Conservation (phyloP, 23 tunicate genomes). For the Styela plicata region DNA sequence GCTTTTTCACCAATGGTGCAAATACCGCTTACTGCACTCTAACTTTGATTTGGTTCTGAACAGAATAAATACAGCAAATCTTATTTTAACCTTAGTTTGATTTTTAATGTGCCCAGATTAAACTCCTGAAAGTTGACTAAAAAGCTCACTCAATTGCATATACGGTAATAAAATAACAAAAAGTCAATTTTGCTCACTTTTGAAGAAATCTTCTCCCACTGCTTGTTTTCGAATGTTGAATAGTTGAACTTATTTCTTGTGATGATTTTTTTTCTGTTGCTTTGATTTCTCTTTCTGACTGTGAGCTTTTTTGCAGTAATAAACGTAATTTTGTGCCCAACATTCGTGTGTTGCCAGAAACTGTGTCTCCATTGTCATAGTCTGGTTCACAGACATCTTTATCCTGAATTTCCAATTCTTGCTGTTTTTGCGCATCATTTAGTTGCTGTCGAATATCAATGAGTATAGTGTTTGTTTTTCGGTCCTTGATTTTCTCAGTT, state of each 20-base stretch:
- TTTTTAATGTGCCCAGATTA: too few species aligned
- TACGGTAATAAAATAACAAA: background rate
- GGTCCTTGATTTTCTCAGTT: background rate
- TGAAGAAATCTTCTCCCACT: constrained; percentile 5
- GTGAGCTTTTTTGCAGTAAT: constrained; percentile 52
- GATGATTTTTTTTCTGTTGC: background rate
- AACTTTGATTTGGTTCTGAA: too few species aligned
- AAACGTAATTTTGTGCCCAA: constrained; percentile 52
- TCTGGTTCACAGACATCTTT: background rate
- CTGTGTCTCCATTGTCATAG: background rate
- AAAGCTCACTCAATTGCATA: too few species aligned
- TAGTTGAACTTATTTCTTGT: background rate
- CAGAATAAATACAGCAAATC: too few species aligned
- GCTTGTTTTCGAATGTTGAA: constrained; percentile 7
- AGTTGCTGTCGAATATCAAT: constrained; percentile 8
- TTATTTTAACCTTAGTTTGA: too few species aligned
- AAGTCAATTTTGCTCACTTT: background rate
- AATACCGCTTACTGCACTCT: too few species aligned
- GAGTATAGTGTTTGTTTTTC: background rate
- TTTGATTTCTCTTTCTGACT: constrained; percentile 11
- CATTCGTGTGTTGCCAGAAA: constrained; percentile 35
- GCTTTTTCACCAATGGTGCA: too few species aligned
- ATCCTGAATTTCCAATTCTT: background rate
- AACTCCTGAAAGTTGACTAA: too few species aligned
- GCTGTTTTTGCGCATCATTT: background rate